A percentile compares a stretch with the other conserved stretches of the same genome.
Evolutionary conservation across 53 echinoderm and acorn worm species (phyloP).

Genomic region (Paracentrotus lividus): DNA sequence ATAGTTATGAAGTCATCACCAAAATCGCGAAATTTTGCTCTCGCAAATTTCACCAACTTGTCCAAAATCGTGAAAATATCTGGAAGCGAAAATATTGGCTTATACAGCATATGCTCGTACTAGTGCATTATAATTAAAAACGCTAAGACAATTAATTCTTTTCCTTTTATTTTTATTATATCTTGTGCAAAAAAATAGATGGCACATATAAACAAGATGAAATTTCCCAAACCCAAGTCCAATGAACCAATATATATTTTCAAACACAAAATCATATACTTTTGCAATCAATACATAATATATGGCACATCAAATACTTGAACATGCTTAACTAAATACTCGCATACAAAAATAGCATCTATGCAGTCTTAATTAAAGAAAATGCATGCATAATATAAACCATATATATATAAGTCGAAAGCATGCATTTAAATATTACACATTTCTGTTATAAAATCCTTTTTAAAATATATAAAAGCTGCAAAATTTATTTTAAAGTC

Average conservation of each 20-base stretch:
- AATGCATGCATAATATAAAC: not conserved
- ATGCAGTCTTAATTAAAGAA: not conserved
- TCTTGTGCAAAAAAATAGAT: constrained; percentile 21
- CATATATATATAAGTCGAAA: not conserved
- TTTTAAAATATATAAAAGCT: not conserved
- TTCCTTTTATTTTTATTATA: not conserved
- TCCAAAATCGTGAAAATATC: too few species aligned
- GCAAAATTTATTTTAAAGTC: not conserved
- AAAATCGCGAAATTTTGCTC: too few species aligned
- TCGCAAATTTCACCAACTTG: too few species aligned
- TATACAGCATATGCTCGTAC: too few species aligned
- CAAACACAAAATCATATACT: not conserved
- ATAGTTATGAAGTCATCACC: too few species aligned
- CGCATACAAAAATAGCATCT: constrained; percentile 43
- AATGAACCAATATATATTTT: not conserved
- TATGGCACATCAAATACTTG: not conserved
- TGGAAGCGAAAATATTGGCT: too few species aligned
- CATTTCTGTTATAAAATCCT: not conserved
- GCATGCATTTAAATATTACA: not conserved
- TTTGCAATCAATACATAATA: constrained; percentile 22
- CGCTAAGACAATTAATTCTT: not conserved
- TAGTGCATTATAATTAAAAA: not conserved
- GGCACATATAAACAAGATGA: constrained; percentile 28
- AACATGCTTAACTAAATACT: not conserved
- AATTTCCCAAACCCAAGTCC: constrained; percentile 14